Percentiles rank a stretch among this genome's conserved stretches.
These are phyloP conservation scores for Florisuga fusca DNA, from an alignment of 2,797 vertebrate genomes.

Conservation along the genomic window DNA sequence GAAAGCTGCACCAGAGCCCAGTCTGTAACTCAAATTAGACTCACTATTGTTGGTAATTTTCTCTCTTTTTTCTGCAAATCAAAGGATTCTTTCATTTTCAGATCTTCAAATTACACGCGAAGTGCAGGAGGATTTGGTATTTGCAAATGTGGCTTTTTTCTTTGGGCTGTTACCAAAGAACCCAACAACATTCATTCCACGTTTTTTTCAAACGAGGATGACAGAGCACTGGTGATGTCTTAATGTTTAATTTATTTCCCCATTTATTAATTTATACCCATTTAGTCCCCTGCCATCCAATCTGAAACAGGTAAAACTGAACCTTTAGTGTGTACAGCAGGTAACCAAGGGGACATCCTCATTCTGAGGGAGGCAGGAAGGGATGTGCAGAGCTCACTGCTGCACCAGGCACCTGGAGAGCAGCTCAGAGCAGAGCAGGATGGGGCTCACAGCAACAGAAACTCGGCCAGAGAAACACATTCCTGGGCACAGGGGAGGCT, in stretches of 20 bases:
- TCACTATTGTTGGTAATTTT: neutral
- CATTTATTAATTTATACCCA: neutral
- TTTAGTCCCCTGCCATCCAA: neutral
- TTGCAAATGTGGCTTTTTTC: neutral
- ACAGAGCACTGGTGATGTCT: neutral
- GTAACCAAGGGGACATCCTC: neutral
- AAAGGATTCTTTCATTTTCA: neutral
- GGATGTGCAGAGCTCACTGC: neutral
- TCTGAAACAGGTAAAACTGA: neutral
- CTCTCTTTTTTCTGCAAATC: neutral
- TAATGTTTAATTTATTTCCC: neutral
- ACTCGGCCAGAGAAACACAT: neutral
- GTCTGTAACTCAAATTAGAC: neutral
- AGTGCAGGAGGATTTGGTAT: neutral
- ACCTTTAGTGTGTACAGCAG: neutral
- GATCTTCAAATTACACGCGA: neutral
- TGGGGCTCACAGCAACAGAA: conserved; percentile 39
- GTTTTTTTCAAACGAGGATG: neutral
- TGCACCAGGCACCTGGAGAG: neutral
- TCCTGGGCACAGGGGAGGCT: neutral
- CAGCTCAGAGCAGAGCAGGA: neutral
- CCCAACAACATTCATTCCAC: neutral
- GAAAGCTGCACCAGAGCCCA: neutral
- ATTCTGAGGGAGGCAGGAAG: neutral
- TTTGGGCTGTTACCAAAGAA: neutral